A percentile compares a stretch with the other conserved stretches of the same genome.
Conservation (phyloP, 2,113 vertebrate genomes). For the Microtus montanus region DNA sequence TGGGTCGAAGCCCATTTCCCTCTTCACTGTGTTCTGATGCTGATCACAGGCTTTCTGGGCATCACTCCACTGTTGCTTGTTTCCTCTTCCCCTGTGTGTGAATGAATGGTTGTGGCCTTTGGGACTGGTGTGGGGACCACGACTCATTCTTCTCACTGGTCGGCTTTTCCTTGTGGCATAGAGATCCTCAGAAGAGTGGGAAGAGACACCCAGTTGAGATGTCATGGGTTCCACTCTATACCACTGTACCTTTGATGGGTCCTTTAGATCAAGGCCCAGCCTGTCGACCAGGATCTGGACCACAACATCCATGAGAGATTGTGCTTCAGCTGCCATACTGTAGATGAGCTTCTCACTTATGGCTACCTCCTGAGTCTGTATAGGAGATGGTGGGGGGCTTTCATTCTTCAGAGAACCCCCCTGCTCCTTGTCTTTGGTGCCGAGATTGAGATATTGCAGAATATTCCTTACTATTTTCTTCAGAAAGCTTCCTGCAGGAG, state of each 20-base stretch:
- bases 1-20: background rate
- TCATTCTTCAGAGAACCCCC: background rate
- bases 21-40: background rate
- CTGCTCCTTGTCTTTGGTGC: background rate
- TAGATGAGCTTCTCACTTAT: no score
- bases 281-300: background rate
- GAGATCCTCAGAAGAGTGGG: background rate
- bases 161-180: no score
- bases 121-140: background rate
- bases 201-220: background rate
- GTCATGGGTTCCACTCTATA: no score
- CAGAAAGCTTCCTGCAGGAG: background rate
- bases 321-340: background rate
- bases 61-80: background rate
- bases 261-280: background rate
- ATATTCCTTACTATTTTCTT: background rate
- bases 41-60: background rate
- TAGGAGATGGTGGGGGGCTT: background rate
- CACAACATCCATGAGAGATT: background rate
- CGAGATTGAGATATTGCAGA: background rate
- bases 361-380: background rate
- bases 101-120: background rate
- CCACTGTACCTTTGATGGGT: background rate
- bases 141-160: background rate
- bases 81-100: no score